These are phyloP conservation scores for Pseudomyrmex cubaensis DNA, from an alignment of 1,140 invertebrate genomes.

Conservation along the genomic window DNA sequence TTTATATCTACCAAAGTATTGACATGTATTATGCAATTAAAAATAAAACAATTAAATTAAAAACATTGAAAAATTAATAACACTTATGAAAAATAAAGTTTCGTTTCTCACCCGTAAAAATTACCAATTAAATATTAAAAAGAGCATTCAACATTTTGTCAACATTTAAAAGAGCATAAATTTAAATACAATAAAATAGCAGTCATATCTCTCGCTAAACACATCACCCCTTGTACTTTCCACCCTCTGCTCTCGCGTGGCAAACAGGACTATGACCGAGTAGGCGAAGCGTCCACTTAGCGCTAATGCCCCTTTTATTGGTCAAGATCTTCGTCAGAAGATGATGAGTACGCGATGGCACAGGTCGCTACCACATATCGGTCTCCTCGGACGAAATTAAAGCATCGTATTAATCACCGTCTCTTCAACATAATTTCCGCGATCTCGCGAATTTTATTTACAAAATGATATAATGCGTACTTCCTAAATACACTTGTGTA, in stretches of 20 bases:
- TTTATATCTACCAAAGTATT: not conserved
- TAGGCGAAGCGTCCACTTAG: constrained; percentile 78
- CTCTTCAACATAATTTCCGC: not conserved
- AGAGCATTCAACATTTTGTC: no score
- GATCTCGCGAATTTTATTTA: not conserved
- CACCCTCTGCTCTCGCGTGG: constrained; percentile 73
- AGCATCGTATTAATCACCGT: constrained; percentile 39
- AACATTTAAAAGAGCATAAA: not conserved
- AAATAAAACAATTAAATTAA: no score
- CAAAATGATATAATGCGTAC: not conserved
- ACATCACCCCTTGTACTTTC: constrained; percentile 65
- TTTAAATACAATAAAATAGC: constrained; percentile 23
- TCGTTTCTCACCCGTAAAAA: no score
- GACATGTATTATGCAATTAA: no score
- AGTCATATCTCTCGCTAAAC: constrained; percentile 69
- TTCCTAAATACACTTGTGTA: not conserved
- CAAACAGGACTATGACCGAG: constrained; percentile 79
- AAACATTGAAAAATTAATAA: no score
- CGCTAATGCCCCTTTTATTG: constrained; percentile 82
- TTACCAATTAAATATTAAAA: no score
- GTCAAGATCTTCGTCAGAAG: constrained; percentile 77
- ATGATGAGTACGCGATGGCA: constrained; percentile 61
- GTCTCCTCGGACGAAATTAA: constrained; percentile 60
- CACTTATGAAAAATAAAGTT: no score
- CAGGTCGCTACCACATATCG: constrained; percentile 41